Evolutionary conservation across 1,140 invertebrate genomes (phyloP), one percentile per base, ranked within the genome.

Genomic region (Heliconius melpomene): DNA sequence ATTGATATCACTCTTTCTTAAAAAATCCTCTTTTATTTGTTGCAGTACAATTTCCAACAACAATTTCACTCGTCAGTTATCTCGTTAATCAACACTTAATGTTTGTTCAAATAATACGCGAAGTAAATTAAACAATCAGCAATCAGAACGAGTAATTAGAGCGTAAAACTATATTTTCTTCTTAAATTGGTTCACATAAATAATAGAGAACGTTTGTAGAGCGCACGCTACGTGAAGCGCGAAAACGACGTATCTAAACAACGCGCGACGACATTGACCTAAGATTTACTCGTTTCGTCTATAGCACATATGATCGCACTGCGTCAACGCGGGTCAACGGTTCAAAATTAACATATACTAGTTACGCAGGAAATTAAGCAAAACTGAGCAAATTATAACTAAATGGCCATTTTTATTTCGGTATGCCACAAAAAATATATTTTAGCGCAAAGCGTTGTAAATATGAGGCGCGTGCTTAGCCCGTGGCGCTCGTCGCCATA

Each of bases 401-500:
- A 66, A 66, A 66, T 29, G 60, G 60, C 23, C 60, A 66, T 29
- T 76, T 29, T n/a, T 46, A 3, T 46, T 70, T 50, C 16, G 13
- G 57, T 26, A 77, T 54, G 76, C 79, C 40, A 80, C 70, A 81
- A 75, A 81, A 78, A 72, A 72, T 57, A 78, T 71, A 75, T 74
- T 78, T 78, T 52, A 71, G 80, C 80, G 80, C 50, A 78, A 84
- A 83, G 77, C 82, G 80, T 85, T 90, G 85, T 89, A 88, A 90
- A 91, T 89, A 89, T 36, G 85, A 83, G 84, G 86, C 90, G 92
- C 91, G 92, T 93, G 92, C 87, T 90, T 86, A 86, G 82, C 86
- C 89, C 85, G 85, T 93, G 92, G 91, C 91, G 91, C 82, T 77
- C 86, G 88, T 60, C 92, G 92, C 91, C 92, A 93, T 93, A 92